Base-by-base conservation (phyloP, 2,113 vertebrate species). In the Takifugu flavidus region DNA sequence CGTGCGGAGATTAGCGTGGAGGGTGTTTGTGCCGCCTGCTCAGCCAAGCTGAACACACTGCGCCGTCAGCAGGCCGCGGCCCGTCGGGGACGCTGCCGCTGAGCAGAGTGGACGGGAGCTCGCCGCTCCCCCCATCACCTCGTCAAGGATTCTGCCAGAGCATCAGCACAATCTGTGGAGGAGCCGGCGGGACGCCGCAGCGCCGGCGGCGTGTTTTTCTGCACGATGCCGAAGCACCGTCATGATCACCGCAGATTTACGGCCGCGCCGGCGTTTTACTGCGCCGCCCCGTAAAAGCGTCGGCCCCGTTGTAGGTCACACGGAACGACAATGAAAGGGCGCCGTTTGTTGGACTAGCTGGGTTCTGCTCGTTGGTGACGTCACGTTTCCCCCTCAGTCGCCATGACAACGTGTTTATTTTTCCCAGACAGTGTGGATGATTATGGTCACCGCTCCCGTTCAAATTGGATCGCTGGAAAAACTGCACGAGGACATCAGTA, bases 21-120 rank as follows among this genome's bases (percentile, higher is more conserved):
- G 67, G 70, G 20, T 54, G 57, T 77, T 70, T 67, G 66, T 61
- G 62, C 62, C 51, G 70, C 62, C 42, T 69, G 61, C 70, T 73
- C 55, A 70, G 59, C 59, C 59, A 27, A 62, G 63, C 71, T 67
- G 52, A 45, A 62, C 68, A 28, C 68, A 25, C 20, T 59, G 67
- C 75, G 59, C 67, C n/a, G 67, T 75, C 67, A 76, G 73, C 73
- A 63, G 61, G 51, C 72, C 15, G 12, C 49, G 49, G 59, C 51
- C 62, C 28, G 14, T 58, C 56, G 56, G 74, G 59, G 68, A 13
- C 65, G 3, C 25, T 4, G 55, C 27, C 28, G 53, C 47, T 5
- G 3, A 6, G 59, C 56, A 8, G 25, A 45, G 71, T 46, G 58
- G 2, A 25, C n/a, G 49, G 26, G 47, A 63, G 44, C 62, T 34